Conservation (phyloP, 2,113 vertebrate genomes). For the Parus major region DNA sequence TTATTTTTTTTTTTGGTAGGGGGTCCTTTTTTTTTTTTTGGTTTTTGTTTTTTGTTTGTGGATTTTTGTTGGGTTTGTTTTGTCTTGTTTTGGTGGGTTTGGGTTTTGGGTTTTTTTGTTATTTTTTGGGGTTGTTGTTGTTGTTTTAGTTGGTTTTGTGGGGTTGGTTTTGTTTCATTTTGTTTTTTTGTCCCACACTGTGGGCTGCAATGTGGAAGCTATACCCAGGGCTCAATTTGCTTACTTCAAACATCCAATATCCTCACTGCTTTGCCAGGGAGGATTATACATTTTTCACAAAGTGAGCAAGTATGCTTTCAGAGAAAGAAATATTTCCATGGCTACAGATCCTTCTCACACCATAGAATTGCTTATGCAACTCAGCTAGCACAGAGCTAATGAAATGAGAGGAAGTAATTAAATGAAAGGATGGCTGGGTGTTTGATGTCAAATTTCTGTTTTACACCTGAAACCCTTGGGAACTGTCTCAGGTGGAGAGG, state of each 20-base stretch:
- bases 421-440: neutral
- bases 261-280: neutral
- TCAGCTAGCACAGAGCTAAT: slow-evolving; percentile 20
- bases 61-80: neutral
- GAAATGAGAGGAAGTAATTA: slow-evolving; percentile 49
- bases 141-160: too few relatives aligned
- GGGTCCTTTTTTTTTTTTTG: neutral
- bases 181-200: neutral
- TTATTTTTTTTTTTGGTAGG: too few relatives aligned
- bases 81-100: neutral
- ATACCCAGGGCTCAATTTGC: neutral
- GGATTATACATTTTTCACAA: slow-evolving; percentile 35
- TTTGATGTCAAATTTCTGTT: slow-evolving; percentile 36
- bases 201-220: neutral
- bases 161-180: too few relatives aligned
- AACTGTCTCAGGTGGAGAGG: neutral
- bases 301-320: slow-evolving; percentile 33
- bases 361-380: slow-evolving; percentile 7
- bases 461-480: neutral
- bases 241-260: slow-evolving; percentile 8
- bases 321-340: slow-evolving; percentile 53
- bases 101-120: neutral
- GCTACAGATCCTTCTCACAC: slow-evolving; percentile 41
- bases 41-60: too few relatives aligned
- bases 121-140: neutral